These are phyloP conservation scores for Lagorchestes hirsutus DNA, from an alignment of 2,797 vertebrate species.

Conservation along the genomic window DNA sequence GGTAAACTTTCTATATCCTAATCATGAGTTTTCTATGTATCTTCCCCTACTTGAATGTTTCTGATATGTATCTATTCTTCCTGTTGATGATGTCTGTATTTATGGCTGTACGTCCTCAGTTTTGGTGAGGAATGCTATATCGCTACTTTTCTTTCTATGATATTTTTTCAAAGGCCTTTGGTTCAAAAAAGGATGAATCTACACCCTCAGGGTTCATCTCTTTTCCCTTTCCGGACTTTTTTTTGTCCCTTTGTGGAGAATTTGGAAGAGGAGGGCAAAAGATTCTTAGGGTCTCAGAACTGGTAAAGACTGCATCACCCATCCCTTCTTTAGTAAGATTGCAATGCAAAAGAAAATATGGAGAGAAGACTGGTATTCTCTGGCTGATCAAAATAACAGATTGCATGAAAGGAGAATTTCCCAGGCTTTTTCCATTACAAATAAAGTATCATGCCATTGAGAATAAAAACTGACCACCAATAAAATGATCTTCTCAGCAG, in stretches of 20 bases:
- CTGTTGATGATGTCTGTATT: background rate
- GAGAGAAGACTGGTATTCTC: background rate
- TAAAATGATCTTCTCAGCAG: background rate
- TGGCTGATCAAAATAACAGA: background rate
- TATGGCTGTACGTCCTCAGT: background rate
- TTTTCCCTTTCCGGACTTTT: background rate
- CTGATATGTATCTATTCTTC: background rate
- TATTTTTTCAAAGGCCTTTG: background rate
- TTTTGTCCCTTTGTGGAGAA: background rate
- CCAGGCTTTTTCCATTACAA: background rate
- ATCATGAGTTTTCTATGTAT: background rate
- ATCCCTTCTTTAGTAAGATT: background rate
- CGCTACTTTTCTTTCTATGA: background rate
- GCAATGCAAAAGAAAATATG: background rate
- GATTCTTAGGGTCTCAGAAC: background rate
- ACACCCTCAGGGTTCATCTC: background rate
- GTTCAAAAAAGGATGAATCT: background rate
- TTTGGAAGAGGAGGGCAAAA: background rate
- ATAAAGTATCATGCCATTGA: background rate
- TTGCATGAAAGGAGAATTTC: background rate
- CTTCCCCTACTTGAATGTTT: background rate
- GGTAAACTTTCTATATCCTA: background rate
- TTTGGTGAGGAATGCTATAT: background rate
- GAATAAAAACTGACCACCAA: conserved; percentile 44
- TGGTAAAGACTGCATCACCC: background rate